These are phyloP conservation scores for Drosophila nigromelanica DNA, from an alignment of 1,140 invertebrate genomes.

Conservation along the genomic window DNA sequence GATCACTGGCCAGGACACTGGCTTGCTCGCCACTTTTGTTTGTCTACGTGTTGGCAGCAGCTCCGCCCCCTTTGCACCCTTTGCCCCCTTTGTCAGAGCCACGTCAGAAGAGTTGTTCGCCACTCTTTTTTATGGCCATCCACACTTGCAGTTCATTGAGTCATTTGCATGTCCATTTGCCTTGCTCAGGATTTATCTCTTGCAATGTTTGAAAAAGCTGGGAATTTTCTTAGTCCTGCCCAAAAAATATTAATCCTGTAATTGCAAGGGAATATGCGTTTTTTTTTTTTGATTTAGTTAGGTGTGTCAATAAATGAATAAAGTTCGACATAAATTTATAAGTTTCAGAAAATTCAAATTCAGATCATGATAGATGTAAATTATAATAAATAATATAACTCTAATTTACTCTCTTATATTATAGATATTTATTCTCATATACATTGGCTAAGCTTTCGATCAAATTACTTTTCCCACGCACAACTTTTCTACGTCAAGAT, in stretches of 20 bases:
- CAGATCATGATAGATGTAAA: too few species aligned
- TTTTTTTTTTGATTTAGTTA: not conserved
- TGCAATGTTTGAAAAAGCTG: not conserved
- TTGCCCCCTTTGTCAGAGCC: not conserved
- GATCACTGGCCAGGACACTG: conserved; percentile 52
- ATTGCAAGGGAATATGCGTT: not conserved
- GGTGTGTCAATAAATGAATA: too few species aligned
- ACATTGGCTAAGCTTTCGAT: not conserved
- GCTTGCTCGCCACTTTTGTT: conserved; percentile 4
- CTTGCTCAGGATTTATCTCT: conserved; percentile 38
- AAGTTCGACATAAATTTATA: too few species aligned
- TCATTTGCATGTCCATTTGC: conserved; percentile 75
- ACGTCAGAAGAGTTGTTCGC: not conserved
- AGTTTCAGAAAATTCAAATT: too few species aligned
- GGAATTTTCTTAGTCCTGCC: not conserved
- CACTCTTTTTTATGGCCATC: conserved; percentile 30
- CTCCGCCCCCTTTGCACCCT: conserved; percentile 8
- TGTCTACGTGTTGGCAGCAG: conserved; percentile 58
- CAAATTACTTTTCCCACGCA: not conserved
- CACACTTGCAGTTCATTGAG: conserved; percentile 45
- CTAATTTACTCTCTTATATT: too few species aligned
- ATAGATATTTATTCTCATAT: not conserved
- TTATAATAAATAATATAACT: too few species aligned
- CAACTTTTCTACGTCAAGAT: not conserved
- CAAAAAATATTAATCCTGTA: not conserved